These are phyloP conservation scores for Acleris emargana DNA, from an alignment of 2,888 invertebrate genomes.

Conservation along the genomic window DNA sequence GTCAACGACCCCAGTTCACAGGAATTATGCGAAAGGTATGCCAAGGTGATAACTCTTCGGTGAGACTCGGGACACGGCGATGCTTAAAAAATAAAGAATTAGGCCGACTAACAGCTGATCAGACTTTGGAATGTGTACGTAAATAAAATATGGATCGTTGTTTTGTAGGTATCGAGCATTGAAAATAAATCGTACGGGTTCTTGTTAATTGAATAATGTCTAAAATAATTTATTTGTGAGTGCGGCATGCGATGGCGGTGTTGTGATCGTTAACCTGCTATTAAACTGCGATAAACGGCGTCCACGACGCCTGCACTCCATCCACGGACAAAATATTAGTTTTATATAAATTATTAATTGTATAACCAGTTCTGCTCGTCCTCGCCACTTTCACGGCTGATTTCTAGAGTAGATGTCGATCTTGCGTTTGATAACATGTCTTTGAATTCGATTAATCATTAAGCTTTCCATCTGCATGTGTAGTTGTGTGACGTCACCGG, in stretches of 20 bases:
- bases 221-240: constrained; percentile 10
- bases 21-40: constrained; percentile 67
- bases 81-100: constrained; percentile 15
- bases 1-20: constrained; percentile 66
- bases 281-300: constrained; percentile 43
- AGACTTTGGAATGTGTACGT: background rate
- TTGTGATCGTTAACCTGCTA: constrained; percentile 27
- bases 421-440: constrained; percentile 49
- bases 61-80: constrained; percentile 46
- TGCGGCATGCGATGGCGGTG: constrained; percentile 4
- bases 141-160: background rate
- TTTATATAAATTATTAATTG: constrained; percentile 66
- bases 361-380: constrained; percentile 65
- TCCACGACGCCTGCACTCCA: constrained; percentile 42
- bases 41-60: constrained; percentile 65
- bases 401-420: constrained; percentile 64
- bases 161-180: background rate
- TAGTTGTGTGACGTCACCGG: constrained; percentile 41
- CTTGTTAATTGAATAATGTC: background rate
- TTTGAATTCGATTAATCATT: constrained; percentile 35
- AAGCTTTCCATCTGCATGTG: constrained; percentile 34
- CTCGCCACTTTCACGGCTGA: constrained; percentile 71
- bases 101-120: background rate
- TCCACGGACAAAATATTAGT: constrained; percentile 49
- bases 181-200: background rate